phyloP scores from a whole-genome alignment of 30 jellyfish, hydroid and myxozoan genomes.

The Aurelia aurita region DNA sequence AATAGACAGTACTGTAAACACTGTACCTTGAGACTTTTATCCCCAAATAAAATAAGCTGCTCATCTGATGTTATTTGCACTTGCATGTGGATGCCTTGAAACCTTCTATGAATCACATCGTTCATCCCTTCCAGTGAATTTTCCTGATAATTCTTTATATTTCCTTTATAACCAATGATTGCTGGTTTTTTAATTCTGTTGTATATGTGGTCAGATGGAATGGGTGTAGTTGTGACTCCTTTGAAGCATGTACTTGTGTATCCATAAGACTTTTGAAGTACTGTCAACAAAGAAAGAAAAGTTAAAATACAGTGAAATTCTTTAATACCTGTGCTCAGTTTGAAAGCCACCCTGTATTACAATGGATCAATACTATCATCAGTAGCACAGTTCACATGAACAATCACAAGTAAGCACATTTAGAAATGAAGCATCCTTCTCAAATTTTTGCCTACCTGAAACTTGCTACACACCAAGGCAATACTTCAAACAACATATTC shows the following conservation, averaged over 20 bases:
- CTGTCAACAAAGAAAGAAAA: too few relatives aligned
- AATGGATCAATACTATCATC: too few relatives aligned
- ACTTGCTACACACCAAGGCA: too few relatives aligned
- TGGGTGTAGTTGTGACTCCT: slow-evolving; percentile 20
- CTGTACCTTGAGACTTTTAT: slow-evolving; percentile 76
- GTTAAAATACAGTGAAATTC: too few relatives aligned
- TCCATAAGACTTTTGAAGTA: not conserved
- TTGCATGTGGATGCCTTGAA: slow-evolving; percentile 94
- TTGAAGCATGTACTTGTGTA: slow-evolving; percentile 69
- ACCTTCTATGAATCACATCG: slow-evolving; percentile 50
- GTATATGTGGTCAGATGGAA: slow-evolving; percentile 81
- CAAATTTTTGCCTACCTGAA: too few relatives aligned
- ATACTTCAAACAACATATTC: too few relatives aligned
- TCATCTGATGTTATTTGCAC: slow-evolving; percentile 86
- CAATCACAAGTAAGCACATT: too few relatives aligned
- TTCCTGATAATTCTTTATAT: slow-evolving; percentile 76
- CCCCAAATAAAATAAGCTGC: slow-evolving; percentile 84
- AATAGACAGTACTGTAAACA: too few relatives aligned
- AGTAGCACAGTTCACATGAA: too few relatives aligned
- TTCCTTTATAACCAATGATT: slow-evolving; percentile 94
- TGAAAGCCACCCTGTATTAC: too few relatives aligned
- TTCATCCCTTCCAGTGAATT: slow-evolving; percentile 90
- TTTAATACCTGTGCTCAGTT: too few relatives aligned
- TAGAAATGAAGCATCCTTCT: too few relatives aligned
- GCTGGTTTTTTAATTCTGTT: slow-evolving; percentile 69